These are phyloP conservation scores for Stenoptilia bipunctidactyla DNA, from an alignment of 2,888 invertebrate species.

Conservation along the genomic window DNA sequence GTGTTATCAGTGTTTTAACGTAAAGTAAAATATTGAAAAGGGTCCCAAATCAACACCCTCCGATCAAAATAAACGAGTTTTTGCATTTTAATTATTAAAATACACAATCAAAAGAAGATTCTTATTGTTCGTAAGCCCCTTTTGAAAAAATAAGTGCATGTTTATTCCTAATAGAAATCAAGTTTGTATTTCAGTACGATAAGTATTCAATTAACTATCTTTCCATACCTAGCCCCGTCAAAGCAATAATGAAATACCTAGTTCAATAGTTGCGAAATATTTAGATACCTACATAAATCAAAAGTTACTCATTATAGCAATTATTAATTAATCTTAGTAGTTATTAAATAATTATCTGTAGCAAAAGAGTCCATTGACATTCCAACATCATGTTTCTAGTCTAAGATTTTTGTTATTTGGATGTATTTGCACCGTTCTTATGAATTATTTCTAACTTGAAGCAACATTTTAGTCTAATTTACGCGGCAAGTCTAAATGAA, in stretches of 20 bases:
- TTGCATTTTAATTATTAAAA: too few relatives aligned
- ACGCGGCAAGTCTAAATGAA: not conserved
- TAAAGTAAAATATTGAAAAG: too few relatives aligned
- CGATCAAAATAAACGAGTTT: too few relatives aligned
- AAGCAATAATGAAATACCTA: not conserved
- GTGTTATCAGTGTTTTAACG: too few relatives aligned
- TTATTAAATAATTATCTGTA: not conserved
- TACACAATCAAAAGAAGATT: too few relatives aligned
- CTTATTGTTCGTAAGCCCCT: too few relatives aligned
- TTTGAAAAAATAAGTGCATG: not conserved
- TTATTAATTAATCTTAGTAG: not conserved
- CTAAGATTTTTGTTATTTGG: not conserved
- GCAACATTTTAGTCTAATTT: not conserved
- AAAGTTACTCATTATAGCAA: not conserved
- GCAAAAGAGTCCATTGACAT: not conserved
- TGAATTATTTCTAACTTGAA: not conserved
- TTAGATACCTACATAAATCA: not conserved
- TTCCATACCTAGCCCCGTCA: not conserved
- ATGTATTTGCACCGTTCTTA: not conserved
- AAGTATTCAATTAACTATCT: not conserved
- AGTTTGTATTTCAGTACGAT: too few relatives aligned
- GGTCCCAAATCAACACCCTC: too few relatives aligned
- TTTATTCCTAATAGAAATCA: too few relatives aligned
- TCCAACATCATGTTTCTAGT: conserved; percentile 1
- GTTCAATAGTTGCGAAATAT: not conserved